Base-by-base conservation (phyloP, 2,888 invertebrate genomes). In the Calliphora vomitoria region DNA sequence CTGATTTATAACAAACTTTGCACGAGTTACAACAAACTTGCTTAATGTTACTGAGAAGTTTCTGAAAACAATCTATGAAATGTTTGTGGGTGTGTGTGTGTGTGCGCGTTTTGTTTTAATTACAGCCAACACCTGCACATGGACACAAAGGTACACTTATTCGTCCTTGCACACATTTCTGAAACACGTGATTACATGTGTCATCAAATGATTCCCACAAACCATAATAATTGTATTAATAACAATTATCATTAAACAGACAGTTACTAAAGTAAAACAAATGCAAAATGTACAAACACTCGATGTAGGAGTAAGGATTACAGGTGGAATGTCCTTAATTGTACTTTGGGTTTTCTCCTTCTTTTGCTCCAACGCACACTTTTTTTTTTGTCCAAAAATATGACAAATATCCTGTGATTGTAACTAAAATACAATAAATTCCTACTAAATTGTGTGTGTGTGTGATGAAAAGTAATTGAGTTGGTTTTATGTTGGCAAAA, bases 201-300 rank as follows among this genome's bases (percentile, higher is more conserved):
- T 62, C 71, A 71, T 71, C 44, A 71, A 71, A 44, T 60, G n/a
- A 76, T 55, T 20, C 31, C 44, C 41, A 58, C 76, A 78, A 83
- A 78, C 55, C 62, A 71, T 64, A 62, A 78, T 62, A 69, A 69
- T 82, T 60, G 44, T 66, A 69, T 62, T 68, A 53, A 62, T 62
- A 62, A 71, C 50, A 75, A 82, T 75, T 82, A 75, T 60, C 64
- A 71, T 85, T 72, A 81, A 72, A 25, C 25, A 64, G 53, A 8
- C 81, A 72, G 20, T 72, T n/a, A 41, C 18, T 44, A 64, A 55
- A 55, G 44, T 15, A 68, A 78, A 78, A 58, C 47, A 8, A 69
- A 47, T 60, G 44, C 47, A 35, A 60, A 68, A 35, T 60, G 31
- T 60, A 44, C 41, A 68, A 69, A 58, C 47, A 4, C 41, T 10